Evolutionary conservation across 2,888 invertebrate genomes (phyloP), one percentile per base, ranked within the genome.

Genomic region (Chrysina gloriosa): DNA sequence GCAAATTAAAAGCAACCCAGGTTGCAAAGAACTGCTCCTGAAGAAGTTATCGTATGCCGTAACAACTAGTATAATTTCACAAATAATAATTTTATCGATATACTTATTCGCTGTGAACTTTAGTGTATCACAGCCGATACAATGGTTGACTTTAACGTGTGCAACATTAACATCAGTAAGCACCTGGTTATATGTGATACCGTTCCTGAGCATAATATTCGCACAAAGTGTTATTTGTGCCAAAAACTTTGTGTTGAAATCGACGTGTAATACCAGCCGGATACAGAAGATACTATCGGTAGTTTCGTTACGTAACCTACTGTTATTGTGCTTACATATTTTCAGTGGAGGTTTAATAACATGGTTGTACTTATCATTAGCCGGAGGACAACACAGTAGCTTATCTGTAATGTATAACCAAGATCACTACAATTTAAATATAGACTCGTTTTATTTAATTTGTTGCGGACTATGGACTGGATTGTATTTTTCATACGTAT

Each of bases 171-270:
- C 87, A 63, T 87, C 89, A 3, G 84, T 88, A 77, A 87, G 88
- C 78, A 91, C 91, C 81, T 88, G 89, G 84, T 79, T 90, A 0
- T 90, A 89, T 73, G 86, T 91, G 48, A 81, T 90, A 23, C 87
- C 92, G 0, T 85, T 93, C 14, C 84, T 87, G 7, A 78, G 85
- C 23, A 86, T 91, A 0, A 88, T 91, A 6, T 87, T 90, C 69
- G 85, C 90, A 3, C 92, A 92, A 82, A 90, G 92, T n/a, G 84
- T 91, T 39, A 85, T 91, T 31, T 89, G 90, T 76, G 90, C 90
- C 48, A 91, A 90, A 77, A 89, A 89, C 72, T 91, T 91, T 74
- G 85, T 92, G 21, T 83, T 86, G 16, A 86, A 87, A 54, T 83
- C 87, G 34, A 85, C 85, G 0, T 91, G 89, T 75, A 86, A 87